Conservation (phyloP, 1,140 invertebrate genomes). For the Nymphalis io region DNA sequence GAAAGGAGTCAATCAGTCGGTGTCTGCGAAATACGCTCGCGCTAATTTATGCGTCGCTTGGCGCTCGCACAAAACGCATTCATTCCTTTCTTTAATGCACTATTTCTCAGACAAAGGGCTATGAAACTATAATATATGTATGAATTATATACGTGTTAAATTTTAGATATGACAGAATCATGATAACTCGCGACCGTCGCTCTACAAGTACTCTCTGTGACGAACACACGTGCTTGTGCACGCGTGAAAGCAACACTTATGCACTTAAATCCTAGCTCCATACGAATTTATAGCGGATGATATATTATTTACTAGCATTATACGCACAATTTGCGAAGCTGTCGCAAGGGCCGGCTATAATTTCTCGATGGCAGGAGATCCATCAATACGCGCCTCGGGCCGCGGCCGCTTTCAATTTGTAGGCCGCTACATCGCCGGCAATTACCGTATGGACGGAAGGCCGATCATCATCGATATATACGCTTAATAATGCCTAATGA, state of each 20-base stretch:
- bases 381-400: constrained; percentile 76
- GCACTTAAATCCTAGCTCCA: constrained; percentile 51
- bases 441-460: constrained; percentile 77
- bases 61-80: constrained; percentile 38
- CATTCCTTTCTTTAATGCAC: constrained; percentile 49
- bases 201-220: not conserved
- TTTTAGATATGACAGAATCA: constrained; percentile 27
- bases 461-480: constrained; percentile 74
- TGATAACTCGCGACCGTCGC: not conserved
- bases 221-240: constrained; percentile 36
- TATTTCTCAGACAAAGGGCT: constrained; percentile 57
- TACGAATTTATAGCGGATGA: constrained; percentile 70
- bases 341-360: constrained; percentile 76
- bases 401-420: constrained; percentile 78
- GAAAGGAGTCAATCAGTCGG: constrained; percentile 78
- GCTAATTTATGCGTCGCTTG: constrained; percentile 69
- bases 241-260: constrained; percentile 55
- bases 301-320: constrained; percentile 78
- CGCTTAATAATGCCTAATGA: constrained; percentile 79
- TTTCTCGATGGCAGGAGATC: constrained; percentile 77
- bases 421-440: constrained; percentile 72
- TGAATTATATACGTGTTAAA: constrained; percentile 31
- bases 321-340: constrained; percentile 79
- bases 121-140: constrained; percentile 43
- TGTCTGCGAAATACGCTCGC: constrained; percentile 68